Evolutionary conservation across 2,888 invertebrate species (phyloP), one percentile per base, ranked within the genome.

Genomic region (Thelaira solivaga): DNA sequence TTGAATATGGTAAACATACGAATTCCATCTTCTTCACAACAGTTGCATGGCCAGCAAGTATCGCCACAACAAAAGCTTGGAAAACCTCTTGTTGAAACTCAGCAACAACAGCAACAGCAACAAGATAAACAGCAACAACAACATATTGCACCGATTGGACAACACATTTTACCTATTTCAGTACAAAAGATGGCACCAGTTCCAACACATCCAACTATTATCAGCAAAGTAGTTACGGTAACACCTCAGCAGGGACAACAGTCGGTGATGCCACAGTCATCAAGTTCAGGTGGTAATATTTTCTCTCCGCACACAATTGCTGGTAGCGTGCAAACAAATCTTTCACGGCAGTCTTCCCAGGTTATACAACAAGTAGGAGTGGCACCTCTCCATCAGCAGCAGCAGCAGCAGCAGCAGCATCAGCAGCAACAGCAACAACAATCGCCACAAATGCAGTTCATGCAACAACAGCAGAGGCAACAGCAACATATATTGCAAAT

Each of bases 211-310:
- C 85, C 86, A 8, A 84, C 88, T 3, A 85, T 87, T 36, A 86
- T 87, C 4, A 88, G 86, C 69, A 88, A 88, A 74, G 88, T 88
- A 20, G 87, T 86, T 0, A 85, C 84, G 0, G 87, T 88, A 53
- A 86, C 86, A 65, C 86, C 86, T 2, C 87, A 86, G 59, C 88
- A 88, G 62, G 86, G 86, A 1, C 85, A 85, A 8, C 85, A 86
- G 53, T 81, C 84, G 0, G 82, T 83, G 41, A 81, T 84, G 51
- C 82, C 82, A 10, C 29, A 76, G n/a, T 51, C 75, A 45, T 16
- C 67, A 29, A 77, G 78, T 1, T 77, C 80, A 7, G 57, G 57
- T 18, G 43, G 81, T 81, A 29, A 82, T 82, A 20, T 86, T 82
- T 53, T 85, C 85, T 6, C 88, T 84, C 68, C 81, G 83, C 10